Conservation (phyloP, 1,140 invertebrate species). For the Drosophila triauraria region DNA sequence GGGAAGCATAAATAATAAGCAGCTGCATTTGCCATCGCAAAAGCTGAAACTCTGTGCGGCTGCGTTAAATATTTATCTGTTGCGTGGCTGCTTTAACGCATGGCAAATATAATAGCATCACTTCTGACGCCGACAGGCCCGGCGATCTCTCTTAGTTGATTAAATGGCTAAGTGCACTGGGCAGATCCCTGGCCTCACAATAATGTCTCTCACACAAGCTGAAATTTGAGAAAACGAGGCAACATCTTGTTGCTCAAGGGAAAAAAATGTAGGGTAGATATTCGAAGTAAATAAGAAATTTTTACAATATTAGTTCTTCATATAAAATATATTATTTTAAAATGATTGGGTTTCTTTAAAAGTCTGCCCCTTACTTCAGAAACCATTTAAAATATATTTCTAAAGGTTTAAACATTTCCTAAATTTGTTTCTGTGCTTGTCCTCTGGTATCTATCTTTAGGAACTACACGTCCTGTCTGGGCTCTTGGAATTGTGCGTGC, state of each 20-base stretch:
- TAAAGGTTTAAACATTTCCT: not conserved
- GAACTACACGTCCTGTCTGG: constrained; percentile 24
- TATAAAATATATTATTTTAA: too few relatives aligned
- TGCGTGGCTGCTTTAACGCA: constrained; percentile 17
- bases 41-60: constrained; percentile 28
- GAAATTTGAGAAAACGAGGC: not conserved
- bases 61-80: constrained; percentile 61
- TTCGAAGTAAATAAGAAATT: too few relatives aligned
- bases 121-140: not conserved
- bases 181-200: not conserved
- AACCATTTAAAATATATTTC: not conserved
- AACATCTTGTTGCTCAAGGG: too few relatives aligned
- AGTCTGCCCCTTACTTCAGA: too few relatives aligned
- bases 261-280: too few relatives aligned
- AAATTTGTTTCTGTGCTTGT: constrained; percentile 8
- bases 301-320: too few relatives aligned
- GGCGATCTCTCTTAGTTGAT: constrained; percentile 2
- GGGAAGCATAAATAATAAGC: constrained; percentile 53
- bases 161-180: constrained; percentile 15
- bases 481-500: constrained; percentile 56
- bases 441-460: not conserved
- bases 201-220: too few relatives aligned
- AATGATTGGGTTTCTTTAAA: too few relatives aligned
- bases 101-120: constrained; percentile 11
- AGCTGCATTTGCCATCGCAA: constrained; percentile 49